Evolutionary conservation across 2,888 invertebrate genomes (phyloP).

Genomic region (Nymphalis polychloros): DNA sequence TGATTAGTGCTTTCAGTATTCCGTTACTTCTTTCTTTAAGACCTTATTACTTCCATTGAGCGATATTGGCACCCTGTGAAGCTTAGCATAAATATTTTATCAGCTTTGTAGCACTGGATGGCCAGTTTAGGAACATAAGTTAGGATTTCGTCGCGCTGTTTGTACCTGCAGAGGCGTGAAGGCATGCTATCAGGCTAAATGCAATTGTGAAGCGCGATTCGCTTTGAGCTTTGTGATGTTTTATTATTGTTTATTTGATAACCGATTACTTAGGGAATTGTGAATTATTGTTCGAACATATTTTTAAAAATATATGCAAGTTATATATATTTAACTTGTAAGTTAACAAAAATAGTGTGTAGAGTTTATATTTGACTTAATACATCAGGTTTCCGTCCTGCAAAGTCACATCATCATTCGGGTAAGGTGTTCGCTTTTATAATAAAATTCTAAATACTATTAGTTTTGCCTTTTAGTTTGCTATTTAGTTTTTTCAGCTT

Average conservation of each 20-base stretch:
- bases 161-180: conserved; percentile 54
- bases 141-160: conserved; percentile 69
- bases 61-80: neutral
- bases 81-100: neutral
- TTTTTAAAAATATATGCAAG: neutral
- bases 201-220: conserved; percentile 28
- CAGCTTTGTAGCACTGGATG: conserved; percentile 14
- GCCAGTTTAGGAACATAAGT: conserved; percentile 56
- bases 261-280: conserved; percentile 29
- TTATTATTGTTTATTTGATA: conserved; percentile 33
- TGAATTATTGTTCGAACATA: conserved; percentile 13
- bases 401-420: no score
- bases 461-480: no score
- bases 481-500: no score
- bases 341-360: no score
- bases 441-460: no score
- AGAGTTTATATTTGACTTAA: no score
- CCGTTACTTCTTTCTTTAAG: no score
- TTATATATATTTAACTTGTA: no score
- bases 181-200: conserved; percentile 46
- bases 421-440: no score
- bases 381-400: no score
- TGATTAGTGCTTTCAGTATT: no score
- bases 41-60: no score
- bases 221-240: conserved; percentile 26